Conservation (phyloP, 1,140 invertebrate species). For the Kradibia gibbosae region DNA sequence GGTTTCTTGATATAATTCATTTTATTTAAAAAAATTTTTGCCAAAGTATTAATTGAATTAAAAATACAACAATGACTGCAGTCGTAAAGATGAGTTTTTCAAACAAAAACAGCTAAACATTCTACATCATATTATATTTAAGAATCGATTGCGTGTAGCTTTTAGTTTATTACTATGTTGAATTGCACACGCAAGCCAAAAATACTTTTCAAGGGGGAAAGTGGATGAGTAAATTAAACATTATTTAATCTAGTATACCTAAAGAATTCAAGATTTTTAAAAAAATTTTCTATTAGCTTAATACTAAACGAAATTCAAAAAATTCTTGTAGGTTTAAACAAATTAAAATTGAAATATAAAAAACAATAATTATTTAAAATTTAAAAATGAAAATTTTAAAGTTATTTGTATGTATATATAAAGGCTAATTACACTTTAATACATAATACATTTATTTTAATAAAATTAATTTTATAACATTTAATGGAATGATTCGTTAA, state of each 20-base stretch:
- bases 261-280: neutral
- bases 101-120: neutral
- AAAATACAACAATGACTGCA: no score
- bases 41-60: no score
- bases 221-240: neutral
- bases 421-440: no score
- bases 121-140: neutral
- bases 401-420: no score
- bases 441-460: no score
- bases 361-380: neutral
- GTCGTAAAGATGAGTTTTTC: no score
- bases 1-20: no score
- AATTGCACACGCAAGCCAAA: neutral
- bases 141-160: neutral
- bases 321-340: neutral
- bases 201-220: neutral
- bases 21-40: no score
- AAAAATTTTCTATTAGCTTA: neutral
- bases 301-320: neutral
- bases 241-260: neutral
- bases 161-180: constrained; percentile 1
- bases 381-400: neutral
- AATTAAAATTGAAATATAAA: neutral
- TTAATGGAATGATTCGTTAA: no score
- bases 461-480: no score